Evolutionary conservation across 2,797 vertebrate genomes (phyloP), one percentile per base, ranked within the genome.

Genomic region (Rhinichthys osculus): DNA sequence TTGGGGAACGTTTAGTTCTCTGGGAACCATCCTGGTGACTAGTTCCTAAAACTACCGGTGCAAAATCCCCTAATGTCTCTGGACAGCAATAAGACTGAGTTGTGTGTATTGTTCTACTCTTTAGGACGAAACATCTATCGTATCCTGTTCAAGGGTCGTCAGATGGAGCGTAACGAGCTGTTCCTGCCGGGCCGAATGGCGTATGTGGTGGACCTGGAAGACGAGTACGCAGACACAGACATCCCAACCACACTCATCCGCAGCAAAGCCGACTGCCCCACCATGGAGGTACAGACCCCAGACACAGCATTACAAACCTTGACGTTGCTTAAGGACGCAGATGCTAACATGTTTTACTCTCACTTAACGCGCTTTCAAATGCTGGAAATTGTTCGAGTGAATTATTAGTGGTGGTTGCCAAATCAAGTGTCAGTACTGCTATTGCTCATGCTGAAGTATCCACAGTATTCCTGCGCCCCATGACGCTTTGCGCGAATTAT

Each of bases 241-340:
- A 99, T 99, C 81, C 98, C 98, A 0, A 99, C 98, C 0, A 99
- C 98, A 0, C 95, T 99, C 86, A 99, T 99, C 87, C 96, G 98
- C 81, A 99, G 98, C 95, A 99, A 99, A 87, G 98, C 98, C 0
- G 98, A 99, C 94, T 99, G 97, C 62, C 98, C 98, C 78, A 99
- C 97, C 81, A 99, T 99, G 98, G 98, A 99, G 97, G 96, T 96
- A 91, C 85, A 67, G 14, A 50, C 23, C 3, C 69, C 35, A 9
- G 27, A 81, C 57, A 7, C 44, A 74, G 21, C 7, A 50, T 7
- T 2, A 52, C 81, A 73, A 35, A 54, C 72, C 7, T 7, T 7
- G 4, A 19, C 27, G 9, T 27, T 27, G 44, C 11, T 30, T 7
- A 64, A 62, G 54, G 21, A 59, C 23, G 4, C 59, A 62, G 59